These are phyloP conservation scores for Acrocyrtus sp. DNA, from an alignment of 2,888 invertebrate genomes.

Conservation along the genomic window DNA sequence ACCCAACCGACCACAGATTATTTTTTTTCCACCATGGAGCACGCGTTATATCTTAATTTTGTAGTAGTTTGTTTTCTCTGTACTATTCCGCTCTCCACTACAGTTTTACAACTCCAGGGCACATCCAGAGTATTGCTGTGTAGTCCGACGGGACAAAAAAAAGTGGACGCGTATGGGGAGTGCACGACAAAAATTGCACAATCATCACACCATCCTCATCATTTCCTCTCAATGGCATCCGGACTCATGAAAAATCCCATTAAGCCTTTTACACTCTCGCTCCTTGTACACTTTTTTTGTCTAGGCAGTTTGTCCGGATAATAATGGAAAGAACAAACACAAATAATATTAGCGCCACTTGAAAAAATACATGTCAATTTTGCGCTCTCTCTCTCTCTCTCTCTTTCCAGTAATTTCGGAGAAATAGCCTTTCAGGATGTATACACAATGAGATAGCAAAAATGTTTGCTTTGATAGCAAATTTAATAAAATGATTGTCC, in stretches of 20 bases:
- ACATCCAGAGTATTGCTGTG: not conserved
- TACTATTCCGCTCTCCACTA: not conserved
- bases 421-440: no score
- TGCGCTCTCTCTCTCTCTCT: not conserved
- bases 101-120: not conserved
- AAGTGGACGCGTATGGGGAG: no score
- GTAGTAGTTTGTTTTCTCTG: not conserved
- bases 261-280: not conserved
- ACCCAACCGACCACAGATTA: no score
- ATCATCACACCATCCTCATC: constrained; percentile 10
- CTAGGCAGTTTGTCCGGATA: not conserved
- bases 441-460: no score
- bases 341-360: not conserved
- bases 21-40: not conserved
- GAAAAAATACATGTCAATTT: not conserved
- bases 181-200: constrained; percentile 23
- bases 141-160: not conserved
- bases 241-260: not conserved
- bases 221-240: not conserved
- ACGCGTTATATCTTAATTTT: no score
- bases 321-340: not conserved
- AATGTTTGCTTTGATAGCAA: not conserved
- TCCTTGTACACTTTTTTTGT: no score
- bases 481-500: constrained; percentile 18
- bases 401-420: no score